Evolutionary conservation across 2,888 invertebrate species (phyloP).

Genomic region (Agrochola circellaris): DNA sequence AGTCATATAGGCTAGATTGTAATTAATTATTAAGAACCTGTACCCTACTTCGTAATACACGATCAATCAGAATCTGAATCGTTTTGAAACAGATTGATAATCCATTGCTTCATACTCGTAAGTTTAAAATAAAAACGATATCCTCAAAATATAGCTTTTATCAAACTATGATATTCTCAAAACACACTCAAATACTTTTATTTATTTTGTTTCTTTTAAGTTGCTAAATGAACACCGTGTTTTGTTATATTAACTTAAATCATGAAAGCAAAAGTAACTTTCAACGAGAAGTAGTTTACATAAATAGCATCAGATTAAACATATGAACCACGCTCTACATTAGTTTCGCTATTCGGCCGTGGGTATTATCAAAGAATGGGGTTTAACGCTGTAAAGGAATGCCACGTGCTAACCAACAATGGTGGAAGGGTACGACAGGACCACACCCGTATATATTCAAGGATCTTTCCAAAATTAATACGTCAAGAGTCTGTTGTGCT

Average conservation of each 20-base stretch:
- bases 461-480: conserved; percentile 8
- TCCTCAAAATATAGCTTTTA: neutral
- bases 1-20: too few relatives aligned
- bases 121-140: too few relatives aligned
- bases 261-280: neutral
- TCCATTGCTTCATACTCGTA: too few relatives aligned
- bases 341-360: conserved; percentile 5
- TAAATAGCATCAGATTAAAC: conserved; percentile 8
- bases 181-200: neutral
- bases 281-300: neutral
- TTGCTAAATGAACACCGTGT: neutral
- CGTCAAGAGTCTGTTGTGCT: neutral
- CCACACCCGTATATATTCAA: conserved; percentile 32
- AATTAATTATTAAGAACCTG: too few relatives aligned
- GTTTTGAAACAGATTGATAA: too few relatives aligned
- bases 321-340: conserved; percentile 15
- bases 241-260: neutral
- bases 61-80: too few relatives aligned
- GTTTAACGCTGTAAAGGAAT: conserved; percentile 11
- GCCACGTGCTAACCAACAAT: conserved; percentile 43
- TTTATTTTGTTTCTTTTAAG: neutral
- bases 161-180: conserved; percentile 1
- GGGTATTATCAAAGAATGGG: conserved; percentile 21
- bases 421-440: conserved; percentile 20
- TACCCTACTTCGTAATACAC: too few relatives aligned